Conservation (phyloP, 2,888 invertebrate genomes). For the Caenorhabditis zanzibari region DNA sequence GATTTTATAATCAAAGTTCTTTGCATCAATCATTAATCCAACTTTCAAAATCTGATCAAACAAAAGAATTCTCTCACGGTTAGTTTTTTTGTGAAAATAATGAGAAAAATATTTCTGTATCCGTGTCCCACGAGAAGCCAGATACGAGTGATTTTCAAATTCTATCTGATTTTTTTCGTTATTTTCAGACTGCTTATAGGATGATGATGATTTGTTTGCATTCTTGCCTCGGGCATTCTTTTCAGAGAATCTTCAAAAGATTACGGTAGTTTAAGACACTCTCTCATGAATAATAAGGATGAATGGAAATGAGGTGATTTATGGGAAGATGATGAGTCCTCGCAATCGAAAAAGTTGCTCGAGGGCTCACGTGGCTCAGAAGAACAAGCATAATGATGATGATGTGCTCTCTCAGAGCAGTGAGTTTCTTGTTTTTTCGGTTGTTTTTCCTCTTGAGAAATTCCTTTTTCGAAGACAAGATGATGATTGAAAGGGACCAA, state of each 20-base stretch:
- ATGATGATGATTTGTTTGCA: not conserved
- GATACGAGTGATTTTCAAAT: not conserved
- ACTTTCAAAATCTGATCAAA: not conserved
- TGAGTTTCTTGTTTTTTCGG: constrained; percentile 40
- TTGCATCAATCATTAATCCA: not conserved
- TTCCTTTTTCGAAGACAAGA: constrained; percentile 8
- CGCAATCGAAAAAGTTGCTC: constrained; percentile 25
- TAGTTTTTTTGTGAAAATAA: too few relatives aligned
- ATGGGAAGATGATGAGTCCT: constrained; percentile 13
- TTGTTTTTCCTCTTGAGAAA: constrained; percentile 48
- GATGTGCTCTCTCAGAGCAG: constrained; percentile 39
- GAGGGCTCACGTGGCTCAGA: constrained; percentile 34
- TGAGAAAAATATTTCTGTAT: too few relatives aligned
- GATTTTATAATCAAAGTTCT: constrained; percentile 7
- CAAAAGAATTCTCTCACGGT: too few relatives aligned
- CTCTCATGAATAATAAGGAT: constrained; percentile 4
- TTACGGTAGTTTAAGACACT: constrained; percentile 17
- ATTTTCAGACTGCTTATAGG: not conserved
- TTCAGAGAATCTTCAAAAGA: constrained; percentile 2
- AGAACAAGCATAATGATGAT: constrained; percentile 49
- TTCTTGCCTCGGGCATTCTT: constrained; percentile 4
- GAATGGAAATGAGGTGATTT: constrained; percentile 23
- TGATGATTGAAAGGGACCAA: constrained; percentile 11
- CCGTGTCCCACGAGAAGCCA: too few relatives aligned
- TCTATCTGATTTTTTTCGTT: not conserved